Percentiles rank a stretch among this genome's conserved stretches.
phyloP scores from a whole-genome alignment of 2,888 invertebrate species.

The Ethmia dodecea region DNA sequence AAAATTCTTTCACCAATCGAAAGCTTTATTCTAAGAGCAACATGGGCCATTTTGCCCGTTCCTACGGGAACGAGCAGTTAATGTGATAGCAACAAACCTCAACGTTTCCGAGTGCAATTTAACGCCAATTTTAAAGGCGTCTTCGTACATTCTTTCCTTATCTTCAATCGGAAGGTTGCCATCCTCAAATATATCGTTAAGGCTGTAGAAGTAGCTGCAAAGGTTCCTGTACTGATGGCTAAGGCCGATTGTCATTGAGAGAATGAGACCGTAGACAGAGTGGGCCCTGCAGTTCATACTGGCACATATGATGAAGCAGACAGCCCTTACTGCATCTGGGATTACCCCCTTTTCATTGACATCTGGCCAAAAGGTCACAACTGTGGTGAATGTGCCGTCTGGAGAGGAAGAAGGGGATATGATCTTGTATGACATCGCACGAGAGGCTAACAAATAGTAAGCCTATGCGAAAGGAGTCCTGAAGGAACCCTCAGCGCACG shows the following conservation, averaged over 20 bases:
- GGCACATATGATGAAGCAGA: constrained; percentile 30
- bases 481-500: no score
- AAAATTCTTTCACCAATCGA: no score
- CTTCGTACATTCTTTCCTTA: constrained; percentile 36
- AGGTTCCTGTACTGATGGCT: constrained; percentile 42
- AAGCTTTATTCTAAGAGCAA: no score
- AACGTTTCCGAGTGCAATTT: constrained; percentile 39
- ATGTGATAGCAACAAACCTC: constrained; percentile 24
- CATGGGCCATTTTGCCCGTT: no score
- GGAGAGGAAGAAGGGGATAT: constrained; percentile 20
- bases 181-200: constrained; percentile 27
- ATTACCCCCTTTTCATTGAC: constrained; percentile 25
- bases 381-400: constrained; percentile 32
- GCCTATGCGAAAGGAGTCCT: no score
- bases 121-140: constrained; percentile 40
- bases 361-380: constrained; percentile 36
- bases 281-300: constrained; percentile 23
- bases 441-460: no score
- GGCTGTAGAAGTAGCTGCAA: constrained; percentile 38
- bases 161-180: constrained; percentile 24
- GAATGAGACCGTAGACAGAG: constrained; percentile 23
- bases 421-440: no score
- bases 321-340: constrained; percentile 22
- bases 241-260: constrained; percentile 26
- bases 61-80: not conserved